phyloP scores from a whole-genome alignment of 2,113 vertebrate species.

The Martes martes region DNA sequence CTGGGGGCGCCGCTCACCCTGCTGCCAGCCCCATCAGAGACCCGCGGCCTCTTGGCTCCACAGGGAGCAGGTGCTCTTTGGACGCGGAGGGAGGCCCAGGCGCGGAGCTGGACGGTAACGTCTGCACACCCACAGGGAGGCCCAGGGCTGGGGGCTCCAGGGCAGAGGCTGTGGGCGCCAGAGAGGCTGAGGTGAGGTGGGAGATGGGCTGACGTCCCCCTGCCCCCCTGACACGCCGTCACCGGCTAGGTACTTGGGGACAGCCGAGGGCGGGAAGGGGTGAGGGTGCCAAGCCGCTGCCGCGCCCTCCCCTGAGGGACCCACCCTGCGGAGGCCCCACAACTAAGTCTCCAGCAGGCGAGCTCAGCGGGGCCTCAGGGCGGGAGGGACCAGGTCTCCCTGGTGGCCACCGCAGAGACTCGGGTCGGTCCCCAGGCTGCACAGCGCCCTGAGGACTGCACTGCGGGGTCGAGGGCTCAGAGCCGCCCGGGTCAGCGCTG shows the following conservation, averaged over 20 bases:
- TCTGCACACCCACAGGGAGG: neutral
- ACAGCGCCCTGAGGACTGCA: neutral
- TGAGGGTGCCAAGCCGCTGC: neutral
- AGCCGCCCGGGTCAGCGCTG: fast-evolving
- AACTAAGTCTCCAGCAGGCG: neutral
- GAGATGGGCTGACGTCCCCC: neutral
- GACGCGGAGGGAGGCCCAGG: neutral
- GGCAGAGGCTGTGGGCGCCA: neutral
- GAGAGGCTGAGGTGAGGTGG: neutral
- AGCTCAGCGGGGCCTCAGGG: neutral
- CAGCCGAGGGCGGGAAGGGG: neutral
- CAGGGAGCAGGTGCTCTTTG: neutral
- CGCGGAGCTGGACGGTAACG: neutral
- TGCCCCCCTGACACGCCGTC: neutral
- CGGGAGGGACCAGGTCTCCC: neutral
- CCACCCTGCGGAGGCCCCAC: neutral
- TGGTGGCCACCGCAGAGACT: neutral
- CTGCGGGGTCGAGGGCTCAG: fast-evolving
- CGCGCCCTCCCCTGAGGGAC: neutral
- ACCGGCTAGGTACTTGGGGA: neutral
- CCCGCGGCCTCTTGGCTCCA: neutral
- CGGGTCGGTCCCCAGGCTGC: neutral
- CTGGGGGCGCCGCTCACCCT: neutral
- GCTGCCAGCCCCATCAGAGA: neutral
- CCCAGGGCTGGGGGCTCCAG: neutral